Evolutionary conservation across 1,140 invertebrate species (phyloP), one percentile per base, ranked within the genome.

Genomic region (Solenopsis fugax): DNA sequence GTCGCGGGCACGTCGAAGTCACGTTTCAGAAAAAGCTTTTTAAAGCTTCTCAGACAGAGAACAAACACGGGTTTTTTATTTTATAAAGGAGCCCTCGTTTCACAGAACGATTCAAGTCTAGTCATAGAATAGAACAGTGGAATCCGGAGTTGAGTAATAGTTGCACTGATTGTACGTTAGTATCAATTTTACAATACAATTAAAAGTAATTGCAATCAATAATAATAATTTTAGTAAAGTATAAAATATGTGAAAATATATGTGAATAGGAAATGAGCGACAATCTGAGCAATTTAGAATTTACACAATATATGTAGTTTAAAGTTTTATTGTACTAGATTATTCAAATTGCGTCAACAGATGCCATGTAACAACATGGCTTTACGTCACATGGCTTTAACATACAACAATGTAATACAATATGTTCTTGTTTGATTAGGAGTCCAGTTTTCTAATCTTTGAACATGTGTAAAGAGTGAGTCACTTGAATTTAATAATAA

Each of bases 401-500:
- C 21, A 18, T 41, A 69, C n/a, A 16, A 52, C 12, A 54, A 21
- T 34, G 7, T 24, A 24, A 67, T 65, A 54, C 5, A 81, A 81
- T 29, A 54, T 69, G 34, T 37, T 75, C 18, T 21, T 56, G n/a
- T 34, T 56, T 58, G 52, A 12, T 50, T 75, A 56, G 18, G 10
- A 52, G 12, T 75, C 16, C 52, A 75, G 52, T 34, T 56, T 75
- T 56, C 52, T 58, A 65, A 65, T 78, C 76, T 50, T 34, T 34
- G 18, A 76, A 76, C 13, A 9, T 16, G 16, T 48, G 9, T 29
- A 73, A 0, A 37, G 18, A 50, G 18, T n/a, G 60, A 65, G 54
- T 58, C 72, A 58, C n/a, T 24, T 56, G 13, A 21, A 73, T 12
- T 13, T 18, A 60, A 76, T 9, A 75, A 75, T 34, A 24, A 60